These are phyloP conservation scores for Bombus pascuorum DNA, from an alignment of 1,140 invertebrate genomes.

Conservation along the genomic window DNA sequence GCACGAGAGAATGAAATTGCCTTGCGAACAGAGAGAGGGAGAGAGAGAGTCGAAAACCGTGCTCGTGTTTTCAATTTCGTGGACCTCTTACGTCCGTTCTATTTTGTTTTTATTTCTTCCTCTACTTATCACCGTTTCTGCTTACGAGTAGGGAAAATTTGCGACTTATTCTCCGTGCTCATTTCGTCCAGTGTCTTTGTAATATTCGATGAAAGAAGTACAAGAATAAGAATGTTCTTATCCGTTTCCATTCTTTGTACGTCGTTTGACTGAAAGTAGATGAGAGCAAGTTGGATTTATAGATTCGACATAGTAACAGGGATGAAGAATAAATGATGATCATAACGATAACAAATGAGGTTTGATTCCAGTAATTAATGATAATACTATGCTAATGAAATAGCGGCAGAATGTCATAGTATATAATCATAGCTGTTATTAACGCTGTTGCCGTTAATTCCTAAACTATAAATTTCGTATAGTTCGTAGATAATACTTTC, in stretches of 20 bases:
- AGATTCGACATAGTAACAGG: background rate
- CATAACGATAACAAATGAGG: background rate
- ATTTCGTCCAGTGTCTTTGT: background rate
- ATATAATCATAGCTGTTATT: background rate
- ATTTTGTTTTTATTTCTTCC: background rate
- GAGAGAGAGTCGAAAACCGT: constrained; percentile 43
- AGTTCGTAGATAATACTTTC: background rate
- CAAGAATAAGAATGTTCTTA: background rate
- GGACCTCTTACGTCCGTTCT: constrained; percentile 13
- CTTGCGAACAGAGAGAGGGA: constrained; percentile 38
- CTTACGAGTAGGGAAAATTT: constrained; percentile 51
- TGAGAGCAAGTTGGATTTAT: background rate
- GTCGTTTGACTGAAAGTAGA: background rate
- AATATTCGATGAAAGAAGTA: background rate
- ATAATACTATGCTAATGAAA: background rate
- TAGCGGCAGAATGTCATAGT: background rate
- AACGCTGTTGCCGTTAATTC: background rate
- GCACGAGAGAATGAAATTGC: constrained; percentile 18
- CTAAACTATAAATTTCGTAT: background rate
- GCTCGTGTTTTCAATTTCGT: constrained; percentile 42
- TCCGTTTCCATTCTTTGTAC: background rate
- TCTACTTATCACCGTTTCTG: constrained; percentile 33
- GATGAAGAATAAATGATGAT: background rate
- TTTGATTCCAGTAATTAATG: background rate
- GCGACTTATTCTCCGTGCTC: background rate